phyloP scores from a whole-genome alignment of 2,113 vertebrate genomes.

The Ploceus nigricollis region DNA sequence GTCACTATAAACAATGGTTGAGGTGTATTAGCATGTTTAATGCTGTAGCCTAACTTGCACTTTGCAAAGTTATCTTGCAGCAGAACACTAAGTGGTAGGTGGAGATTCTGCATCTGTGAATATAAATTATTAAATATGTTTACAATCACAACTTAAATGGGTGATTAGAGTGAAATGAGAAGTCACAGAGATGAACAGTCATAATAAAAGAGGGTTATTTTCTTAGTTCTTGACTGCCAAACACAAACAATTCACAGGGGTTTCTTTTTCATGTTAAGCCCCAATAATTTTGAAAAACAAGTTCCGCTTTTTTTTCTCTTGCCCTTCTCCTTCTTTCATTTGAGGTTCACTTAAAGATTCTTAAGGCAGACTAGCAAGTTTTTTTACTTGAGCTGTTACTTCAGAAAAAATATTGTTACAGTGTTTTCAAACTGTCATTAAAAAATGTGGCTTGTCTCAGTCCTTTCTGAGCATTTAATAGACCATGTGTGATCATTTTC shows the following conservation, averaged over 20 bases:
- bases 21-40: not conserved
- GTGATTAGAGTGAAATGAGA: not conserved
- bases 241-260: not conserved
- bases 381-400: not conserved
- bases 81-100: not conserved
- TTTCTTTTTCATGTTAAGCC: not conserved
- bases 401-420: not conserved
- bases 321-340: not conserved
- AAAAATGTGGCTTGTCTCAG: not conserved
- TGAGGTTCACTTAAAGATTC: not conserved
- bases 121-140: not conserved
- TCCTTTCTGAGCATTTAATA: not conserved
- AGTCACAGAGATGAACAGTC: not conserved
- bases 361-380: not conserved
- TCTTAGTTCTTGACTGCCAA: not conserved
- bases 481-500: not conserved
- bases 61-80: not conserved
- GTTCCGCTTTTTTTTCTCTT: fast-evolving
- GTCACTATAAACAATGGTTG: fast-evolving
- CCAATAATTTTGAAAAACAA: not conserved
- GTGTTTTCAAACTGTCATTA: not conserved
- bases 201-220: not conserved
- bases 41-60: not conserved
- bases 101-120: not conserved
- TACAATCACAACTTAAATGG: not conserved